These are phyloP conservation scores for Sula dactylatra DNA, from an alignment of 2,113 vertebrate genomes.

Conservation along the genomic window DNA sequence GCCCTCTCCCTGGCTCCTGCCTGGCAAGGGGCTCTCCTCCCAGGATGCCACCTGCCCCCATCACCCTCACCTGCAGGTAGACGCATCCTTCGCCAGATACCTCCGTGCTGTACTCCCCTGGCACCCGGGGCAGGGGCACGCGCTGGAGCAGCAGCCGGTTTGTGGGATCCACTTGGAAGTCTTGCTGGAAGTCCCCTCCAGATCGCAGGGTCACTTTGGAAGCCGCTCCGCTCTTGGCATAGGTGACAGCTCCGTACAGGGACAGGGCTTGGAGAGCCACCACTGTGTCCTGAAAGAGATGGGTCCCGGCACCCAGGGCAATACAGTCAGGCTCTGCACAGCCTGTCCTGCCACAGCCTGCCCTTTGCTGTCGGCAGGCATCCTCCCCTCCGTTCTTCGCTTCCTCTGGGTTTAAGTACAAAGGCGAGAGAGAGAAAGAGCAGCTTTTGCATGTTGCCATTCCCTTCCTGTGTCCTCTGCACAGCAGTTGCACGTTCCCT, in stretches of 20 bases:
- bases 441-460: neutral
- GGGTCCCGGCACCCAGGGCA: neutral
- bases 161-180: conserved; percentile 74
- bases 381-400: neutral
- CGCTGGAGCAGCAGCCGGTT: conserved; percentile 87
- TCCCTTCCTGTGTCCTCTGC: neutral
- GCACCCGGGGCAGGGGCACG: conserved; percentile 50
- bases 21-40: neutral
- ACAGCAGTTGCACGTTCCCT: neutral
- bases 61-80: conserved; percentile 77
- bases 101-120: conserved; percentile 64
- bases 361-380: neutral
- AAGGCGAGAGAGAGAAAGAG: neutral
- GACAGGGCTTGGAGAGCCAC: conserved; percentile 75
- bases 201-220: conserved; percentile 34
- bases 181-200: conserved; percentile 37
- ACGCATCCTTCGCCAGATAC: conserved; percentile 73
- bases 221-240: conserved; percentile 6
- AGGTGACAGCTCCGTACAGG: conserved; percentile 57
- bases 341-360: neutral
- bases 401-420: neutral
- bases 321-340: neutral
- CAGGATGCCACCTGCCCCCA: neutral
- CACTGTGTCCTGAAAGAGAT: conserved; percentile 70
- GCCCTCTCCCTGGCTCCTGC: neutral